A percentile compares a stretch with the other conserved stretches of the same genome.
These are phyloP conservation scores for Aplocera efformata DNA, from an alignment of 2,888 invertebrate genomes.

Conservation along the genomic window DNA sequence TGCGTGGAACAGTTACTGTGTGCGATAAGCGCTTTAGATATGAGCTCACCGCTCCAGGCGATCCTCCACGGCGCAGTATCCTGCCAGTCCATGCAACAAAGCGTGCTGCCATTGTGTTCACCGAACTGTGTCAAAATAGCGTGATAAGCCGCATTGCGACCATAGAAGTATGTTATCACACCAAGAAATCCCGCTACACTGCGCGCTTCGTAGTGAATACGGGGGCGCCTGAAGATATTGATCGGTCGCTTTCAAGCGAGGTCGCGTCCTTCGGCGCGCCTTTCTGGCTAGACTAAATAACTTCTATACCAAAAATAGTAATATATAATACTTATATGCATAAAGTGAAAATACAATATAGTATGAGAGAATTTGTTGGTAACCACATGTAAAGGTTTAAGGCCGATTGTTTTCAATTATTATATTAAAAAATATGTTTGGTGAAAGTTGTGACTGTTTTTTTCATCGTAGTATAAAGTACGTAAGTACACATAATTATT, in stretches of 20 bases:
- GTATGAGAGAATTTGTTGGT: too few species aligned
- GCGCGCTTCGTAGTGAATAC: slow-evolving; percentile 51
- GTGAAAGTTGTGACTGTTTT: too few species aligned
- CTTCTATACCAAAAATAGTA: too few species aligned
- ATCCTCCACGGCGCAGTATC: slow-evolving; percentile 72
- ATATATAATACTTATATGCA: too few species aligned
- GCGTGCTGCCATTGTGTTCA: slow-evolving; percentile 53
- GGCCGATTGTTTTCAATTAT: too few species aligned
- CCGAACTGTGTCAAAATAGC: slow-evolving; percentile 12
- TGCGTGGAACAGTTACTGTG: slow-evolving; percentile 54
- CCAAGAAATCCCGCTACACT: slow-evolving; percentile 64
- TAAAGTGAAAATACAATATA: too few species aligned
- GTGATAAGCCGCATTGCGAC: slow-evolving; percentile 33
- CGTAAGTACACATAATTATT: too few species aligned
- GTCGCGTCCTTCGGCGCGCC: slow-evolving; percentile 79
- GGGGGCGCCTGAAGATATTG: slow-evolving; percentile 63
- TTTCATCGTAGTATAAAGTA: too few species aligned
- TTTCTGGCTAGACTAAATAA: slow-evolving; percentile 51
- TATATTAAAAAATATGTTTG: too few species aligned
- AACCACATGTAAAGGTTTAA: too few species aligned
- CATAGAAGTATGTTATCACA: slow-evolving; percentile 52
- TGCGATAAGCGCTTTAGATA: slow-evolving; percentile 71
- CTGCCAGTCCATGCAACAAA: slow-evolving; percentile 68
- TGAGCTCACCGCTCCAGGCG: slow-evolving; percentile 76
- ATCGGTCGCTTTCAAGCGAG: slow-evolving; percentile 70